phyloP scores from a whole-genome alignment of 2,888 invertebrate genomes.

The Eremobia ochroleuca region DNA sequence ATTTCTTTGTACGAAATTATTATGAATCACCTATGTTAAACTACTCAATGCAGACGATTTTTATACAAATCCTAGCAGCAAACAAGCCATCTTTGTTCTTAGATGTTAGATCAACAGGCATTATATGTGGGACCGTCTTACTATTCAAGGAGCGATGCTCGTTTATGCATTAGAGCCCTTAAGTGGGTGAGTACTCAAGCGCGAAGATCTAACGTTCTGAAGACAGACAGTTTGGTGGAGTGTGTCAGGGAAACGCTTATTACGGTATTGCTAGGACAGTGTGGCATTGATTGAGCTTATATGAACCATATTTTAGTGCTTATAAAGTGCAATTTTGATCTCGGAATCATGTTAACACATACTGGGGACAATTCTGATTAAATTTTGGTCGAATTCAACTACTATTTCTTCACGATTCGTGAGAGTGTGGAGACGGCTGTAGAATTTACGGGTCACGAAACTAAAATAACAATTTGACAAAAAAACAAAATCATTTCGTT shows the following conservation, averaged over 20 bases:
- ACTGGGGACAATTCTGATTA: background rate
- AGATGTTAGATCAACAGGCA: background rate
- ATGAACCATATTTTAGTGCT: background rate
- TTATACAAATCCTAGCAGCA: background rate
- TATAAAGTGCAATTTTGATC: background rate
- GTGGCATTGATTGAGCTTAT: background rate
- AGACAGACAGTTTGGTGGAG: too few species aligned
- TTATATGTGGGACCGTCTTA: background rate
- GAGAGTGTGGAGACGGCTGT: background rate
- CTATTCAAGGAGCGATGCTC: slow-evolving; percentile 1
- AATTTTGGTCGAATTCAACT: background rate
- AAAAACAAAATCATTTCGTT: background rate
- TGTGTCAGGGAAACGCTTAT: background rate
- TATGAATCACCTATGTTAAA: background rate
- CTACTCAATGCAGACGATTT: background rate
- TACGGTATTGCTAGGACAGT: background rate
- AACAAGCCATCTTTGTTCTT: background rate
- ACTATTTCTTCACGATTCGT: background rate
- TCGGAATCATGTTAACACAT: background rate
- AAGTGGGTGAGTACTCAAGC: slow-evolving; percentile 13
- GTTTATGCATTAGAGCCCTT: slow-evolving; percentile 3
- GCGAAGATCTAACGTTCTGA: background rate
- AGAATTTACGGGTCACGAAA: background rate
- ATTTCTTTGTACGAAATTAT: background rate
- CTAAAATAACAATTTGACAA: background rate